Evolutionary conservation across 1,140 invertebrate genomes (phyloP).

Genomic region (Anastrepha obliqua): DNA sequence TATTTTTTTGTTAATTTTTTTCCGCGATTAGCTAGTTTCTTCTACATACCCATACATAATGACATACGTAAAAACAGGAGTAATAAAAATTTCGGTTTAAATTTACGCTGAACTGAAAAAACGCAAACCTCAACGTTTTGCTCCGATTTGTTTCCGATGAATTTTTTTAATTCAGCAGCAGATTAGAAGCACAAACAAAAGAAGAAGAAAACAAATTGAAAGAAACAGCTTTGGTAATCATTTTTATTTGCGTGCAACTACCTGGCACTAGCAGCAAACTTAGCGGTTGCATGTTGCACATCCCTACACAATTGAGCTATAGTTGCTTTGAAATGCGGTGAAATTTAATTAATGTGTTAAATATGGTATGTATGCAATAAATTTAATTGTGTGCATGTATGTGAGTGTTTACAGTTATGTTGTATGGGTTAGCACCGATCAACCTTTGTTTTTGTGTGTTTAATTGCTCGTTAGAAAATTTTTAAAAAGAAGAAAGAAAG

Average conservation of each 20-base stretch:
- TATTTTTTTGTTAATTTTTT: not conserved
- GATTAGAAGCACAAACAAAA: no score
- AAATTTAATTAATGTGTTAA: constrained; percentile 13
- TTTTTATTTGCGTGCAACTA: not conserved
- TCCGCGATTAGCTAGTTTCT: not conserved
- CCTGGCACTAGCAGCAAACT: not conserved
- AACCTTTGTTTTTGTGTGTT: not conserved
- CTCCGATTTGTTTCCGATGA: constrained; percentile 20
- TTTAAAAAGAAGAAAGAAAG: not conserved
- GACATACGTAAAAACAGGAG: no score
- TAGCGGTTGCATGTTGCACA: constrained; percentile 37
- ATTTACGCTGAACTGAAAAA: constrained; percentile 32
- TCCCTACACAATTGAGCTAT: not conserved
- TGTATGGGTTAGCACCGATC: not conserved
- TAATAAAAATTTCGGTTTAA: not conserved
- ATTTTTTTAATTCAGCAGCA: not conserved
- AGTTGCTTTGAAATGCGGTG: constrained; percentile 19
- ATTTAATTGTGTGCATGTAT: not conserved
- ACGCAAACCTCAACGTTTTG: constrained; percentile 45
- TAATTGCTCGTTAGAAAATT: constrained; percentile 5
- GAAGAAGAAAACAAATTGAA: no score
- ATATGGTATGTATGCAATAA: no score
- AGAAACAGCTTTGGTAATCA: no score
- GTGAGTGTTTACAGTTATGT: not conserved
- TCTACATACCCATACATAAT: not conserved